A percentile compares a stretch with the other conserved stretches of the same genome.
Evolutionary conservation across 2,888 invertebrate genomes (phyloP).

Genomic region (Rhabditoides inermis): DNA sequence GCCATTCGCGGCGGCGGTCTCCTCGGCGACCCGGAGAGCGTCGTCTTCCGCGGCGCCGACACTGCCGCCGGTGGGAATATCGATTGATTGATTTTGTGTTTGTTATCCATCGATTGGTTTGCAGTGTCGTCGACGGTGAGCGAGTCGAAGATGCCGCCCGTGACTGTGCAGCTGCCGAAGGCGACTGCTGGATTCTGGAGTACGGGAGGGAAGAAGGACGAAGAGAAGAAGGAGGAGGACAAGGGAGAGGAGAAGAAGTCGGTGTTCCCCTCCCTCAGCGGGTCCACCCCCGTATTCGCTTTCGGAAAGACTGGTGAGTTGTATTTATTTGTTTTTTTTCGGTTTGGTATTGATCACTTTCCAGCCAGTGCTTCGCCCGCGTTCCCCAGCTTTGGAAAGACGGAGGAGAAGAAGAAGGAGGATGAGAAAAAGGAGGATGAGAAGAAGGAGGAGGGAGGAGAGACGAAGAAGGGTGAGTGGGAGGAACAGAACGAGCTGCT

Average conservation of each 20-base stretch:
- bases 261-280: background rate
- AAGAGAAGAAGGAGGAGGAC: conserved; percentile 1
- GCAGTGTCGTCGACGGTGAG: background rate
- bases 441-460: background rate
- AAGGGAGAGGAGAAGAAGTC: conserved; percentile 1
- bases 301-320: too few species aligned
- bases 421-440: background rate
- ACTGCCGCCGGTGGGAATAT: background rate
- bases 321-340: too few species aligned
- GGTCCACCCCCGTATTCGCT: background rate
- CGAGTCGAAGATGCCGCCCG: conserved; percentile 3
- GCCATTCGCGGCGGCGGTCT: conserved; percentile 10
- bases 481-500: too few species aligned
- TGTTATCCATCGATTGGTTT: too few species aligned
- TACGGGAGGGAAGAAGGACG: too few species aligned
- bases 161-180: conserved; percentile 5
- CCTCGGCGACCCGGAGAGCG: conserved; percentile 5
- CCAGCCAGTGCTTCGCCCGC: too few species aligned
- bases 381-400: background rate
- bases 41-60: conserved; percentile 6
- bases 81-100: background rate
- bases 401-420: conserved; percentile 5
- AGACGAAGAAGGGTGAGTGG: too few species aligned
- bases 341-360: too few species aligned
- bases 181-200: conserved; percentile 6